A percentile compares a stretch with the other conserved stretches of the same genome.
phyloP scores from a whole-genome alignment of 1,140 invertebrate species.

The Globodera ellingtonae region DNA sequence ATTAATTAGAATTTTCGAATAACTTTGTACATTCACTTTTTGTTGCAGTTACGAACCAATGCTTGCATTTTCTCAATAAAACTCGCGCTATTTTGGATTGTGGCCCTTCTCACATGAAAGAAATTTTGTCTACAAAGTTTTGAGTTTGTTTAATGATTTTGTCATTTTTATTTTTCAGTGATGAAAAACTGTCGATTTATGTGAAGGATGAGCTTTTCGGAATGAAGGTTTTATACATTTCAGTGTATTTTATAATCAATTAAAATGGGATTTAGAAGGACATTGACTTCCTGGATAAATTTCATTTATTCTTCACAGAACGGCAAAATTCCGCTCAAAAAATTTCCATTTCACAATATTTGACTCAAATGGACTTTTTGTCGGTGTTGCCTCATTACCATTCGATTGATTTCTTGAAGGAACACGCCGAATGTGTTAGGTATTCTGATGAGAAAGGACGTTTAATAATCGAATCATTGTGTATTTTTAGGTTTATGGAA shows the following conservation, averaged over 20 bases:
- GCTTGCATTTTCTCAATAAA: conserved; percentile 37
- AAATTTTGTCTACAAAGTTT: conserved; percentile 44
- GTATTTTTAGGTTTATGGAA: conserved; percentile 52
- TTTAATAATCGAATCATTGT: neutral
- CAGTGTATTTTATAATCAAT: neutral
- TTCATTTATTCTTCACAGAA: conserved; percentile 17
- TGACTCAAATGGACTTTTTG: conserved; percentile 38
- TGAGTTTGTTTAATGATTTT: neutral
- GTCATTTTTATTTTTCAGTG: conserved; percentile 15
- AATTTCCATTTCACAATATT: neutral
- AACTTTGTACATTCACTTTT: neutral
- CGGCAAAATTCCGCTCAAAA: conserved; percentile 11
- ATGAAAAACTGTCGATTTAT: conserved; percentile 44
- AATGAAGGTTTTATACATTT: conserved; percentile 32
- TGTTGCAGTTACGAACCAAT: neutral
- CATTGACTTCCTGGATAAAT: conserved; percentile 40
- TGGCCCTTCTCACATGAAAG: conserved; percentile 39
- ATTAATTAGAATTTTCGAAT: neutral
- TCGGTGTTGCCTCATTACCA: conserved; percentile 46
- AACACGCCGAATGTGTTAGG: conserved; percentile 37
- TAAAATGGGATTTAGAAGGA: conserved; percentile 43
- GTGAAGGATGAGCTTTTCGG: conserved; percentile 54
- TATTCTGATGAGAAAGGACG: neutral
- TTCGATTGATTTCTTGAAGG: conserved; percentile 45
- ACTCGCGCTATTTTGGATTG: conserved; percentile 34